Conservation (phyloP, 2,113 vertebrate species). For the Muscicapa adusta region DNA sequence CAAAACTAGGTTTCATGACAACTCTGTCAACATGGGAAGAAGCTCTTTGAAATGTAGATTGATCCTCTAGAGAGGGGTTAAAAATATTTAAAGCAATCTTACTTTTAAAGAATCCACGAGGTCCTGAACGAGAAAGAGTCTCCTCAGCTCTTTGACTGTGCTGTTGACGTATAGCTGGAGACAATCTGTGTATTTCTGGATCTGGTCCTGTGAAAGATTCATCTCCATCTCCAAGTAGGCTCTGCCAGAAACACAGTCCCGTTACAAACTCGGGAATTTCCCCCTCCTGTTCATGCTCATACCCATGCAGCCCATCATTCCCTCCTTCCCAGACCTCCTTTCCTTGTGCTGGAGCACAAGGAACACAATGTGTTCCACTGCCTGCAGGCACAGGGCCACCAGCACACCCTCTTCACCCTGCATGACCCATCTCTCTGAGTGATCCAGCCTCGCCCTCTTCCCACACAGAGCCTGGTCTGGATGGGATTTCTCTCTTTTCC, state of each 20-base stretch:
- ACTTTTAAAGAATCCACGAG: conserved; percentile 98
- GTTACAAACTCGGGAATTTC: neutral
- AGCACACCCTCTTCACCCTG: neutral
- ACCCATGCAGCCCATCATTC: neutral
- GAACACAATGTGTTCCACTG: fast-evolving
- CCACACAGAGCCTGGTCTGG: neutral
- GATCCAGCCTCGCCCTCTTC: neutral
- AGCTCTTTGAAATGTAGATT: neutral
- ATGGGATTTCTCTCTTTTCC: neutral
- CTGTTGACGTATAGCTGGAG: conserved; percentile 91
- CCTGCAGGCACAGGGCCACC: neutral
- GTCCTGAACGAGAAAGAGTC: conserved; percentile 97
- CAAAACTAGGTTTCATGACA: neutral
- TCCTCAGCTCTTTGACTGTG: conserved; percentile 91
- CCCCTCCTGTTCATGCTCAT: fast-evolving
- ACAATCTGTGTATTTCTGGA: conserved; percentile 96
- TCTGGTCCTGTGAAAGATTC: conserved; percentile 94
- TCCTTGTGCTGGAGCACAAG: neutral
- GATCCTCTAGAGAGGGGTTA: neutral
- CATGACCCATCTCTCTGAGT: neutral
- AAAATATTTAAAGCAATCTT: conserved; percentile 37
- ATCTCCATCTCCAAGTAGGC: conserved; percentile 94
- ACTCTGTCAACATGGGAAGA: neutral
- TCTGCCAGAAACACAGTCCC: conserved; percentile 69
- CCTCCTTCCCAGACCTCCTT: neutral